Evolutionary conservation across 2,888 invertebrate species (phyloP), one percentile per base, ranked within the genome.

Genomic region (Orthosia incerta): DNA sequence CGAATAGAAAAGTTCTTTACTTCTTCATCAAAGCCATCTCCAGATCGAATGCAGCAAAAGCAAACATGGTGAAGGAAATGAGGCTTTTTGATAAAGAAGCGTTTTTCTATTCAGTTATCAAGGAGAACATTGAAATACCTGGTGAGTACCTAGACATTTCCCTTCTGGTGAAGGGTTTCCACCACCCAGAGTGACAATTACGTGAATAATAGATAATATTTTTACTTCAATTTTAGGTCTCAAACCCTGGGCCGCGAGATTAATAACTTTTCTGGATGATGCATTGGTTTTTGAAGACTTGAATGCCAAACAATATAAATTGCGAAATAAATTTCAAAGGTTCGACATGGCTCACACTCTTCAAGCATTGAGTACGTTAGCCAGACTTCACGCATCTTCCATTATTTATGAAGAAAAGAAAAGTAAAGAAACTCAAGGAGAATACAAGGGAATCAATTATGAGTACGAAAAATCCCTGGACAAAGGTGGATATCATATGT

Each of bases 341-440:
- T 95, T 97, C 62, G 96, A 97, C 76, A 88, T 93, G 66, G 89
- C 92, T 2, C 97, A 97, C 79, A 96, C 95, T 16, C 85, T 94
- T 48, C 91, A 93, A 84, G 96, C 96, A 50, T 88, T 97, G 63
- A 90, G 91, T 71, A 92, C 96, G 4, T 83, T 97, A 61, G 95
- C 97, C 1, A 93, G 94, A 79, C 95, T 97, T 80, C 97, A 97
- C 78, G 95, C 96, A 1, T 91, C 95, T n/a, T 92, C 96, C 4
- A 92, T 97, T n/a, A 92, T 97, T 74, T 96, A 91, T 80, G 97
- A 97, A 89, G 94, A 96, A 77, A 91, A 89, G 20, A 95, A 82
- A 89, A 94, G 86, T 69, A 93, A 85, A 82, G 92, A 90, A 78
- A 88, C 88, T 71, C 74, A 87, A 16, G 84, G 86, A 46, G 23